Evolutionary conservation across 2,888 invertebrate genomes (phyloP), one percentile per base, ranked within the genome.

Genomic region (Prosopocoilus inquinatus): DNA sequence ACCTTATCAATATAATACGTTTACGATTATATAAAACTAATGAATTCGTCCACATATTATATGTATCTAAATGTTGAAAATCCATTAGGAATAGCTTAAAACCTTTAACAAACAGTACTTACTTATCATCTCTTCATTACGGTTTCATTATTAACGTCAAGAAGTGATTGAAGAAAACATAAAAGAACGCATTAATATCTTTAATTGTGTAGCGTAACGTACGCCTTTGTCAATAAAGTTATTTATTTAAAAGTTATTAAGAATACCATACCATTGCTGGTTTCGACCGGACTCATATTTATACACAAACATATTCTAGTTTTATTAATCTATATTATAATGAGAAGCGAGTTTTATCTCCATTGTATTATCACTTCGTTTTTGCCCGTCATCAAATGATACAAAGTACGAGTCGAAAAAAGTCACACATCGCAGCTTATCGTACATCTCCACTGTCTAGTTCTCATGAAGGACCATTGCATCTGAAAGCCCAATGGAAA

Each of bases 281-380:
- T 47, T 13, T 41, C 41, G 16, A 49, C 9, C 47, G 15, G 36
- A 34, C 28, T 32, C 11, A 16, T 44, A 20, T 20, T 16, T 44
- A 44, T 15, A 44, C 20, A 20, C 16, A 9, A 13, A 46, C 46
- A 32, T 16, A 32, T 13, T 32, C 46, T 16, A 46, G 12, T 58
- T 56, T 59, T 49, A 59, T 56, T 59, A 59, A 59, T 59, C 56
- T 56, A 53, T 50, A 51, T 50, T 59, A 59, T 59, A 59, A 59
- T 59, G 59, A 59, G 56, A 57, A 51, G 56, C 50, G 47, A 51
- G 44, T 56, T 56, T 58, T 59, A 59, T 59, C 56, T 59, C 47
- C 51, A 59, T 53, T 50, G 47, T 53, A 57, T 54, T 59, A 59
- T 59, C 59, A 56, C 55, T 52, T 52, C 51, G 45, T 50, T 55